Conservation (phyloP, 2,113 vertebrate genomes). For the Oriolus oriolus region DNA sequence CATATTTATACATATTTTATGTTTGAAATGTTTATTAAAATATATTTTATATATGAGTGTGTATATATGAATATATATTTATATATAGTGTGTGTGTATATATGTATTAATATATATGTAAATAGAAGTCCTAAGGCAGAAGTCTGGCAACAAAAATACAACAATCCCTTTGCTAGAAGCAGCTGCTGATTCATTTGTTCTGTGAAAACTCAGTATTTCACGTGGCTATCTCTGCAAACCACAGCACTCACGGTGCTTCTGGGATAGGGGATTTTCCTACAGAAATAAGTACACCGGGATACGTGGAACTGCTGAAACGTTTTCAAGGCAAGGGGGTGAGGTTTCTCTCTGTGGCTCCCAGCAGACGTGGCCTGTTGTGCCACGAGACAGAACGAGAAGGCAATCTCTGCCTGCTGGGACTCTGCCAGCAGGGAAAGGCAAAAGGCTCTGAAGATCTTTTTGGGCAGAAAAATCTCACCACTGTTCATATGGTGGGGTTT, state of each 20-base stretch:
- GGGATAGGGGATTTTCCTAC: slow-evolving; percentile 19
- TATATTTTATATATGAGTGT: background rate
- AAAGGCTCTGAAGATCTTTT: background rate
- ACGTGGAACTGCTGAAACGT: background rate
- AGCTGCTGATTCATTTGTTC: slow-evolving; percentile 1
- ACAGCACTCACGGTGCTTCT: background rate
- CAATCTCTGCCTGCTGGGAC: background rate
- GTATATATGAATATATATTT: background rate
- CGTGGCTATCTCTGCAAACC: slow-evolving; percentile 14
- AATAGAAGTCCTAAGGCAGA: background rate
- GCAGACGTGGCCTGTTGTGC: background rate
- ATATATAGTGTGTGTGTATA: background rate
- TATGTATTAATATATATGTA: background rate
- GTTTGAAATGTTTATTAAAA: background rate
- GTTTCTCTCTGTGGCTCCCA: background rate
- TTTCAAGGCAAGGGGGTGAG: background rate
- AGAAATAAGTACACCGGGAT: slow-evolving; percentile 14
- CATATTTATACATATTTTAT: background rate
- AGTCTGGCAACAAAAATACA: background rate
- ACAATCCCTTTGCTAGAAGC: background rate
- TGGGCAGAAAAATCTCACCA: background rate
- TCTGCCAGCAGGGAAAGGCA: background rate
- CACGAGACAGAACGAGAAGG: background rate
- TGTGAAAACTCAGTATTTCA: slow-evolving; percentile 28
- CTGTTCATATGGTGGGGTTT: accelerated